phyloP scores from a whole-genome alignment of 2,888 invertebrate species.

The Drosophila rubida region DNA sequence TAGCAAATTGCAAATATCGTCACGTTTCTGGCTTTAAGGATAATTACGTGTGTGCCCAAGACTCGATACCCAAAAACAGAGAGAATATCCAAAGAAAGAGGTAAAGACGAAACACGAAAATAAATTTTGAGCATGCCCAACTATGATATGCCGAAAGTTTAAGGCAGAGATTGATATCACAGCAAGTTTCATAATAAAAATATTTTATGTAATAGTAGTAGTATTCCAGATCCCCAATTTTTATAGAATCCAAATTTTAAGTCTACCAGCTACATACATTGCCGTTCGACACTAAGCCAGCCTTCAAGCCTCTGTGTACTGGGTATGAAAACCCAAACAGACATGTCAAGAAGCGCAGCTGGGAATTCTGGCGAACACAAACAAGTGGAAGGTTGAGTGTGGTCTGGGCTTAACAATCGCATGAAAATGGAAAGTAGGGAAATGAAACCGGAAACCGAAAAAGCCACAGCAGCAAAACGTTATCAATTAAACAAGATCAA shows the following conservation, averaged over 20 bases:
- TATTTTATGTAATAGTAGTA: too few relatives aligned
- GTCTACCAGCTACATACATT: too few relatives aligned
- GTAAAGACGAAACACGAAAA: background rate
- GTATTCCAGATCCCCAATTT: too few relatives aligned
- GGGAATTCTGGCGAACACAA: conserved; percentile 45
- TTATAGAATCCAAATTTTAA: too few relatives aligned
- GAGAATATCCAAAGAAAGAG: too few relatives aligned
- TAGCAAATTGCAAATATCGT: conserved; percentile 68
- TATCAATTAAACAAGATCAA: conserved; percentile 20
- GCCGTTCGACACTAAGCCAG: too few relatives aligned
- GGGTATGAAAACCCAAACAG: conserved; percentile 22
- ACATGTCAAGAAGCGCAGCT: conserved; percentile 46
- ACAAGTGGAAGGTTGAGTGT: conserved; percentile 24
- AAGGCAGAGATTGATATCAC: too few relatives aligned
- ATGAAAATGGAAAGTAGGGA: conserved; percentile 27
- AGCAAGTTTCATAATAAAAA: too few relatives aligned
- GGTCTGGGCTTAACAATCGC: conserved; percentile 3
- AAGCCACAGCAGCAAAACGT: conserved; percentile 23
- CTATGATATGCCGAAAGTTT: too few relatives aligned
- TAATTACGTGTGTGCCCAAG: conserved; percentile 57
- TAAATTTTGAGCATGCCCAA: too few relatives aligned
- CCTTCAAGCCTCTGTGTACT: background rate
- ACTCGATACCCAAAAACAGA: conserved; percentile 19
- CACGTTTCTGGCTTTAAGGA: conserved; percentile 73
- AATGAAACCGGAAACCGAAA: conserved; percentile 49